Percentiles rank a stretch among this genome's conserved stretches.
Conservation (phyloP, 2,797 vertebrate species). For the Jordanella pulchra region DNA sequence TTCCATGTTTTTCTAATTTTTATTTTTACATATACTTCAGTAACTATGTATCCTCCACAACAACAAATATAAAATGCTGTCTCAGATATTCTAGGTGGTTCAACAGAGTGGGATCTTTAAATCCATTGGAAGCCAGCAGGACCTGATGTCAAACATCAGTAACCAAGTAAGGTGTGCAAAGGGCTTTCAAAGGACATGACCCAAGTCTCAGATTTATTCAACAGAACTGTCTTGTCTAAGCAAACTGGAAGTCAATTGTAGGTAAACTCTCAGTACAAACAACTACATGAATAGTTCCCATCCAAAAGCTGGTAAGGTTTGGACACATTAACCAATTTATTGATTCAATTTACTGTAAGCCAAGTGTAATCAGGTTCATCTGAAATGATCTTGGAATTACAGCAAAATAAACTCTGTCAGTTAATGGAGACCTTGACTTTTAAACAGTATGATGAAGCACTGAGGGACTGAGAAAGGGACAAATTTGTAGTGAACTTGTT, state of each 20-base stretch:
- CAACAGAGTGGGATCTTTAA: background rate
- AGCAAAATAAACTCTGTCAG: background rate
- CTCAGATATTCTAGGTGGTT: background rate
- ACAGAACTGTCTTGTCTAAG: constrained; percentile 2
- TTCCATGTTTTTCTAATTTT: too few species aligned
- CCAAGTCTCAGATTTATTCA: background rate
- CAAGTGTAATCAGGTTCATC: background rate
- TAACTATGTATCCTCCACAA: background rate
- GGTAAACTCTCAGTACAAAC: constrained; percentile 5
- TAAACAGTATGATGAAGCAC: background rate
- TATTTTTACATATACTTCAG: too few species aligned
- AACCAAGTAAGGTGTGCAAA: background rate
- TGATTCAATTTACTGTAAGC: background rate
- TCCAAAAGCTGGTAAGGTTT: background rate
- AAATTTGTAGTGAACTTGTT: background rate
- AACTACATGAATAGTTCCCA: background rate
- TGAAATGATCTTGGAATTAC: background rate
- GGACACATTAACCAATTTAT: background rate
- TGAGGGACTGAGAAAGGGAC: background rate
- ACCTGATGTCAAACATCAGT: background rate
- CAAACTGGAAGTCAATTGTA: background rate
- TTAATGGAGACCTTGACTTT: background rate
- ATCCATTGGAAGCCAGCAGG: background rate
- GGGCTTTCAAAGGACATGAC: background rate
- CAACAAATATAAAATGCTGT: background rate